These are phyloP conservation scores for Volucella zonaria DNA, from an alignment of 2,888 invertebrate species.

Conservation along the genomic window DNA sequence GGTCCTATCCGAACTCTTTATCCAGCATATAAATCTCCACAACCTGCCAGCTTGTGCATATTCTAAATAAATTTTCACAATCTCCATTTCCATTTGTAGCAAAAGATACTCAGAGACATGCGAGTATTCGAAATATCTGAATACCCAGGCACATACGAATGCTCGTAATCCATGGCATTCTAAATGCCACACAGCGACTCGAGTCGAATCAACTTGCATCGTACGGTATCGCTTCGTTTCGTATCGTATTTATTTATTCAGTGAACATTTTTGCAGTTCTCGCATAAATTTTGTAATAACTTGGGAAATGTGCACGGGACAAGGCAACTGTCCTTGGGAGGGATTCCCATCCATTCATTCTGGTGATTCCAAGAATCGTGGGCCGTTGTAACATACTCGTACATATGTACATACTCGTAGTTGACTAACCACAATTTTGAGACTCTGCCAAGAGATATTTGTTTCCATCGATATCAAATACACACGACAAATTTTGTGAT, in stretches of 20 bases:
- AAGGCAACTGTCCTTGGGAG: too few species aligned
- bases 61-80: too few species aligned
- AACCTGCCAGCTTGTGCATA: too few species aligned
- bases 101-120: too few species aligned
- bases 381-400: not conserved
- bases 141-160: not conserved
- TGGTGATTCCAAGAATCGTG: too few species aligned
- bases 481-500: conserved; percentile 64
- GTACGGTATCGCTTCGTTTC: too few species aligned
- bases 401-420: conserved; percentile 8
- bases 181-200: conserved; percentile 14
- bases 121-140: not conserved
- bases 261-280: conserved; percentile 18
- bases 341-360: too few species aligned
- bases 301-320: conserved; percentile 3
- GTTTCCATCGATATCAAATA: conserved; percentile 71
- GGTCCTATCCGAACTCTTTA: too few species aligned
- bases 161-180: not conserved
- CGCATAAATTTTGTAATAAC: conserved; percentile 10
- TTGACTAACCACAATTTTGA: conserved; percentile 49
- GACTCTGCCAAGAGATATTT: conserved; percentile 66
- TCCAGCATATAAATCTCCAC: too few species aligned
- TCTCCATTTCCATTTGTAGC: too few species aligned
- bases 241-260: conserved; percentile 16
- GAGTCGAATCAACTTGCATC: too few species aligned